Evolutionary conservation across 1,140 invertebrate species (phyloP).

Genomic region (Drosophila murphyi): DNA sequence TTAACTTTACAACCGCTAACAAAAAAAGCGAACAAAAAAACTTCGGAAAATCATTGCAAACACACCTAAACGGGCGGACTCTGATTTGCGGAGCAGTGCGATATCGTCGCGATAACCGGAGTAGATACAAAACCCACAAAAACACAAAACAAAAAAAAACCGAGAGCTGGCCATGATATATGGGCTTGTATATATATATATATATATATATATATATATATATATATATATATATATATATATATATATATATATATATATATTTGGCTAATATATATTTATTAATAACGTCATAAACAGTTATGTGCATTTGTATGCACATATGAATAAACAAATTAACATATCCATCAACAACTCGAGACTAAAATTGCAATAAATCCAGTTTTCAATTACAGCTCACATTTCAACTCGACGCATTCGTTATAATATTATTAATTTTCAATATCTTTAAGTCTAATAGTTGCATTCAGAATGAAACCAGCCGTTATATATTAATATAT

Average conservation of each 20-base stretch:
- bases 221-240: neutral
- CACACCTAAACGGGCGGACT: constrained; percentile 63
- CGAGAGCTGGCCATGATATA: constrained; percentile 1
- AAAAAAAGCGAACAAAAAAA: constrained; percentile 14
- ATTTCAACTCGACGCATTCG: too few species aligned
- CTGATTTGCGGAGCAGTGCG: constrained; percentile 67
- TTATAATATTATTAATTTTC: too few species aligned
- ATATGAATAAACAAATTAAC: too few species aligned
- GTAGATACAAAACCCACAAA: constrained; percentile 46
- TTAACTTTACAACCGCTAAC: constrained; percentile 42
- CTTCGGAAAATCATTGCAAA: constrained; percentile 73
- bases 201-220: neutral
- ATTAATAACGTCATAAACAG: too few species aligned
- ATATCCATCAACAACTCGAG: too few species aligned
- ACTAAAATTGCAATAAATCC: too few species aligned
- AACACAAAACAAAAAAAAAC: neutral
- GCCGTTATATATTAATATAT: too few species aligned
- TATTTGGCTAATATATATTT: neutral
- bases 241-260: neutral
- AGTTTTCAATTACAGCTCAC: too few species aligned
- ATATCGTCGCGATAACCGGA: constrained; percentile 71
- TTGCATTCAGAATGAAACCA: too few species aligned
- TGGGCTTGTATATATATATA: too few species aligned
- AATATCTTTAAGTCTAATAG: too few species aligned
- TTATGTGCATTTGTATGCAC: too few species aligned